phyloP scores from a whole-genome alignment of 2,888 invertebrate species.

The Melieria omissa region DNA sequence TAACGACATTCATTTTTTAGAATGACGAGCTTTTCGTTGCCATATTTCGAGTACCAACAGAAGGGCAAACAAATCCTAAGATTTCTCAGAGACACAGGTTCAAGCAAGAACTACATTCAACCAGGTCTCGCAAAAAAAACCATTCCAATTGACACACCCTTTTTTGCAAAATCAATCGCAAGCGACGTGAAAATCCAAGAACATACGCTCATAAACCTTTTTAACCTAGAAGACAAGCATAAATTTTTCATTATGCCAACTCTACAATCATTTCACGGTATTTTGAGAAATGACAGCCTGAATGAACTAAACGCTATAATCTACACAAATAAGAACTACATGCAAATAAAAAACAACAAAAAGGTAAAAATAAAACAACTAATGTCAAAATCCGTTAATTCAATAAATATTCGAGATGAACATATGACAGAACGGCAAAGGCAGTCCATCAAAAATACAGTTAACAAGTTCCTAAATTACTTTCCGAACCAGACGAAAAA shows the following conservation, averaged over 20 bases:
- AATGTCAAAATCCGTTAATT: too few species aligned
- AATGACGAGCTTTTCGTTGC: conserved; percentile 18
- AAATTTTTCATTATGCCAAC: conserved; percentile 24
- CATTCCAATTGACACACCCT: not conserved
- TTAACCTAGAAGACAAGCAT: conserved; percentile 2
- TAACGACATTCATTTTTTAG: conserved; percentile 23
- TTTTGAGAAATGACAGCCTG: too few species aligned
- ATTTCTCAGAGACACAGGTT: not conserved
- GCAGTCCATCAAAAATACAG: not conserved
- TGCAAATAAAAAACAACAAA: too few species aligned
- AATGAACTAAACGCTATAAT: too few species aligned
- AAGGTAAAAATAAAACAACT: too few species aligned
- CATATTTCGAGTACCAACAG: conserved; percentile 21
- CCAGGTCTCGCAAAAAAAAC: not conserved
- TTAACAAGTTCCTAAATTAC: not conserved
- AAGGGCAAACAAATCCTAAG: conserved; percentile 18
- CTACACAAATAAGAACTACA: too few species aligned
- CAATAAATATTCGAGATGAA: conserved; percentile 4
- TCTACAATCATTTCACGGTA: conserved; percentile 20
- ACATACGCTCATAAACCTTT: conserved; percentile 16
- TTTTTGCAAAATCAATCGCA: conserved; percentile 1
- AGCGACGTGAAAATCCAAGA: conserved; percentile 6
- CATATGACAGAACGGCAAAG: not conserved
- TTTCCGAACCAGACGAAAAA: conserved; percentile 33
- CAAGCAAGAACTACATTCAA: not conserved